A percentile compares a stretch with the other conserved stretches of the same genome.
These are phyloP conservation scores for Agapostemon virescens DNA, from an alignment of 2,888 invertebrate genomes.

Conservation along the genomic window DNA sequence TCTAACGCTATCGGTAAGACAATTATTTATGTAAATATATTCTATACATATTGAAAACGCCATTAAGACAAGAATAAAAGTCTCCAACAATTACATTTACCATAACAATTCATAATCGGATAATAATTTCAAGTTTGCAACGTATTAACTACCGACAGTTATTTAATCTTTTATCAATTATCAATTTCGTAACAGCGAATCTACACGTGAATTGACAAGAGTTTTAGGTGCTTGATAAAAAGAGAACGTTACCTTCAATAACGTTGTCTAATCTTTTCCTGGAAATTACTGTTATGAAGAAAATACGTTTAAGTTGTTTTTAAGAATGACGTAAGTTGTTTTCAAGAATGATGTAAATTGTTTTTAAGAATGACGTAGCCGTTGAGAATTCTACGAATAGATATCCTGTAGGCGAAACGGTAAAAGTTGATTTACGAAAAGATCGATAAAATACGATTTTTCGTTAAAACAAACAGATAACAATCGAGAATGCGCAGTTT, in stretches of 20 bases:
- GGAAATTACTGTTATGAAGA: background rate
- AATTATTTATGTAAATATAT: too few relatives aligned
- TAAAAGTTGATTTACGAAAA: background rate
- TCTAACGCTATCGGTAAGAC: too few relatives aligned
- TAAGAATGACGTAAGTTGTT: background rate
- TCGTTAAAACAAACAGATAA: background rate
- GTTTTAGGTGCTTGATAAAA: background rate
- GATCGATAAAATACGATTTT: background rate
- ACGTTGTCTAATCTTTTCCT: background rate
- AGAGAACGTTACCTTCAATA: background rate
- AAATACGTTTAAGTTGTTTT: background rate
- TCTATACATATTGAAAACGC: too few relatives aligned
- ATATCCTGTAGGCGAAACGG: background rate
- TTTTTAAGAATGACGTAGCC: background rate
- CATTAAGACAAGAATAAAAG: too few relatives aligned
- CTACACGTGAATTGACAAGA: background rate
- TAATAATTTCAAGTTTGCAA: too few relatives aligned
- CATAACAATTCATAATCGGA: too few relatives aligned
- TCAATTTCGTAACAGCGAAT: background rate
- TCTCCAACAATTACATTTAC: too few relatives aligned
- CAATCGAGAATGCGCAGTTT: background rate
- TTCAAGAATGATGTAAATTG: too few relatives aligned
- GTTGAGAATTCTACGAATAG: background rate
- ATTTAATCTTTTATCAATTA: background rate
- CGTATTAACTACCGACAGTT: background rate